Conservation (phyloP, 2,888 invertebrate genomes). For the Scotopteryx bipunctaria region DNA sequence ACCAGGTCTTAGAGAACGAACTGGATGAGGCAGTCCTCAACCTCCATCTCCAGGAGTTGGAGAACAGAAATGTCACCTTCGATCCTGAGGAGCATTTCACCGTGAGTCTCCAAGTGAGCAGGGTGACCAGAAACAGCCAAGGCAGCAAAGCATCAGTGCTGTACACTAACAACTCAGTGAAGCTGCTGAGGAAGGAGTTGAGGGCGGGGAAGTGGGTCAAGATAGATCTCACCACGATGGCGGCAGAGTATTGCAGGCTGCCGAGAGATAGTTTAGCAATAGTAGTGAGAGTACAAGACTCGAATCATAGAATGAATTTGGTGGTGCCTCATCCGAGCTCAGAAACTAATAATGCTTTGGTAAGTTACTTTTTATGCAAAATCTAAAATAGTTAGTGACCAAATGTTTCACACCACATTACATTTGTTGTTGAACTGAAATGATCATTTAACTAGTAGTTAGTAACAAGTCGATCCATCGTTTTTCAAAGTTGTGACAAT, state of each 20-base stretch:
- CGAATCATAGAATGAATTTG: constrained; percentile 84
- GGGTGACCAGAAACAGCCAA: constrained; percentile 70
- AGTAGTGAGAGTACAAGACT: constrained; percentile 87
- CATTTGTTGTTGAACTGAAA: too few relatives aligned
- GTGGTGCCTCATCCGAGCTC: constrained; percentile 87
- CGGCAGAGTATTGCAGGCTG: constrained; percentile 90
- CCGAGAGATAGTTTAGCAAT: constrained; percentile 90
- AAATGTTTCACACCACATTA: too few relatives aligned
- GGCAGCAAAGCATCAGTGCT: constrained; percentile 70
- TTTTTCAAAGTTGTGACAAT: too few relatives aligned
- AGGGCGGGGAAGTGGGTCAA: constrained; percentile 87
- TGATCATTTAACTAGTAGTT: too few relatives aligned
- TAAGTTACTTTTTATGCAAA: constrained; percentile 53
- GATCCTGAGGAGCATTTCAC: constrained; percentile 66
- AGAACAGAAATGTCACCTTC: constrained; percentile 59
- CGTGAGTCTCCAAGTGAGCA: constrained; percentile 68
- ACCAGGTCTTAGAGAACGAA: constrained; percentile 87
- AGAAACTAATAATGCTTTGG: constrained; percentile 79
- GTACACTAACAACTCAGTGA: constrained; percentile 67
- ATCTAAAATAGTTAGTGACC: too few relatives aligned
- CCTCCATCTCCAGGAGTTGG: constrained; percentile 84
- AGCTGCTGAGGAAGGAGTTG: constrained; percentile 78
- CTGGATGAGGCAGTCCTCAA: constrained; percentile 88
- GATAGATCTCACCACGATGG: constrained; percentile 88
- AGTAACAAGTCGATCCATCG: too few relatives aligned